These are phyloP conservation scores for Theodoxus fluviatilis DNA, from an alignment of 2,888 invertebrate genomes.

Conservation along the genomic window DNA sequence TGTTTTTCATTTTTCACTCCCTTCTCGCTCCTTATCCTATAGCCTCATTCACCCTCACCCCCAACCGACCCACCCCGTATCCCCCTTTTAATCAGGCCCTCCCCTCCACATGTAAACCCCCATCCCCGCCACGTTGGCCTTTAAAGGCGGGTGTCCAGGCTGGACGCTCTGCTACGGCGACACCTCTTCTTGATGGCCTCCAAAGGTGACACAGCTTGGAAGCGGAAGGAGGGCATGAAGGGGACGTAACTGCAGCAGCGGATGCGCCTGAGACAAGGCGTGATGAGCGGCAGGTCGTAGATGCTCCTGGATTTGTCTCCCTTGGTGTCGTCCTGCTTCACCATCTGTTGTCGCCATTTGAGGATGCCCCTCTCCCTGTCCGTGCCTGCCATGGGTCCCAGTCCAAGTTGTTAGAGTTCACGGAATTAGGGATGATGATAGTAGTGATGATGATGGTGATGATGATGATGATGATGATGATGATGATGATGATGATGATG, in stretches of 20 bases:
- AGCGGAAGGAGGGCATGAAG: conserved; percentile 31
- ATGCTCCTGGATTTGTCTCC: background rate
- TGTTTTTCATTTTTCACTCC: background rate
- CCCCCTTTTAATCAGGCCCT: background rate
- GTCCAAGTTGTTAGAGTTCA: no score
- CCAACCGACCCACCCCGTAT: background rate
- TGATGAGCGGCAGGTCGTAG: background rate
- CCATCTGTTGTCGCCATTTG: conserved; percentile 12
- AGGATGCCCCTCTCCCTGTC: background rate
- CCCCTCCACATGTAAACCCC: background rate
- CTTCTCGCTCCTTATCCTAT: background rate
- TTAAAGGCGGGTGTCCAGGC: no score
- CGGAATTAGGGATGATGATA: no score
- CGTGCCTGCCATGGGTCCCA: no score
- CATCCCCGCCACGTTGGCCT: background rate
- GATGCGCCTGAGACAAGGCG: conserved; percentile 21
- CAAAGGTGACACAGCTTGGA: conserved; percentile 6
- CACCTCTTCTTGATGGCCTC: background rate
- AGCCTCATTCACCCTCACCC: background rate
- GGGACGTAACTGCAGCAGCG: conserved; percentile 31
- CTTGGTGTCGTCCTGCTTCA: background rate
- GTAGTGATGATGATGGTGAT: conserved; percentile 17
- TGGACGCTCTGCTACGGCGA: no score
- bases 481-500: conserved; percentile 14
- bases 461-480: conserved; percentile 18